Evolutionary conservation across 1,140 invertebrate genomes (phyloP).

Genomic region (Forficula auricularia): DNA sequence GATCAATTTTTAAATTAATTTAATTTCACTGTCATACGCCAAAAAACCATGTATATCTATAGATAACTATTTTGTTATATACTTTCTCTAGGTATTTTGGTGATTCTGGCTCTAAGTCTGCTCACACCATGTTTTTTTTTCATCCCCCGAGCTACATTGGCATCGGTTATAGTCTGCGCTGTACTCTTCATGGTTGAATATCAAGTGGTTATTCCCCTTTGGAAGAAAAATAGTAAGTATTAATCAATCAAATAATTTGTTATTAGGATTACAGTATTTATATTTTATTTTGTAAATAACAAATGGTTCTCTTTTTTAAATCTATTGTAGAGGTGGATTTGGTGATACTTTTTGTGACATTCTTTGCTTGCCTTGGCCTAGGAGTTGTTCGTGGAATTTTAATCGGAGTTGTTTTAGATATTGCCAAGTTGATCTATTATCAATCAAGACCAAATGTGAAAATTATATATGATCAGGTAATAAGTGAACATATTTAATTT

Average conservation of each 20-base stretch:
- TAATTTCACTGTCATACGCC: no score
- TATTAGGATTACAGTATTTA: neutral
- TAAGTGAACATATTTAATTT: no score
- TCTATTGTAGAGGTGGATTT: constrained; percentile 51
- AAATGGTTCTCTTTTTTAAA: constrained; percentile 32
- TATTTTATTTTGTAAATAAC: neutral
- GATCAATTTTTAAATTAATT: neutral
- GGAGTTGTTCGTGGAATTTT: constrained; percentile 70
- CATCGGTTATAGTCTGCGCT: constrained; percentile 30
- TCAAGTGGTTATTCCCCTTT: constrained; percentile 24
- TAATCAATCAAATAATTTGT: neutral
- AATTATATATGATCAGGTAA: constrained; percentile 37
- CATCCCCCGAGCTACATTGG: constrained; percentile 28
- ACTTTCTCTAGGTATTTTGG: constrained; percentile 21
- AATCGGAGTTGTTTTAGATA: constrained; percentile 58
- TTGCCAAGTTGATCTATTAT: constrained; percentile 59
- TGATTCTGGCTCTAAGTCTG: constrained; percentile 26
- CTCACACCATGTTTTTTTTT: constrained; percentile 30
- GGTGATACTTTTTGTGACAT: constrained; percentile 51
- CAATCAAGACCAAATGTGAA: constrained; percentile 52
- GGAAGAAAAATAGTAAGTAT: constrained; percentile 26
- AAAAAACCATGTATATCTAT: no score
- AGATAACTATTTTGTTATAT: no score
- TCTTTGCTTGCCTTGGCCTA: constrained; percentile 50
- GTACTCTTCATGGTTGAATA: constrained; percentile 33